Conservation (phyloP, 2,113 vertebrate genomes). For the Xiphophorus couchianus region DNA sequence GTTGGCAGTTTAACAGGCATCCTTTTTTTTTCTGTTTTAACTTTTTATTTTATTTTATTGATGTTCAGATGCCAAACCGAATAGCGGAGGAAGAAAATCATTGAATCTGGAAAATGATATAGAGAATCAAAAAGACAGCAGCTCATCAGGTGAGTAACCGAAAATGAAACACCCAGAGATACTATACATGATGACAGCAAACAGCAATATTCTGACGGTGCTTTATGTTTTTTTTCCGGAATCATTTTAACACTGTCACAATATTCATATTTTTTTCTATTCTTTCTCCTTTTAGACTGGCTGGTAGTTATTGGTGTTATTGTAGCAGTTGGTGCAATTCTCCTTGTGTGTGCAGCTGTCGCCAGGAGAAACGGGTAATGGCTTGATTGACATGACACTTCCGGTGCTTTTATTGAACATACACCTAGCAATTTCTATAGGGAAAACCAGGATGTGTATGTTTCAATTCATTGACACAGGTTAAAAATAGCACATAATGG, state of each 20-base stretch:
- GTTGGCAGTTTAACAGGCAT: background rate
- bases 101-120: rapidly evolving
- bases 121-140: rapidly evolving
- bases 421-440: too few relatives aligned
- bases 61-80: conserved; percentile 1
- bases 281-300: conserved; percentile 70
- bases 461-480: too few relatives aligned
- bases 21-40: background rate
- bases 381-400: background rate
- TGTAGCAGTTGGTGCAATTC: conserved; percentile 55
- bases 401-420: background rate
- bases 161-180: background rate
- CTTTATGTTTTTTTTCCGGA: background rate
- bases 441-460: too few relatives aligned
- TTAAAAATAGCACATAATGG: too few relatives aligned
- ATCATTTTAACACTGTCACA: background rate
- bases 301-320: conserved; percentile 68
- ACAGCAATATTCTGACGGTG: background rate
- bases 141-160: conserved; percentile 47
- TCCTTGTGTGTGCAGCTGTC: conserved; percentile 62
- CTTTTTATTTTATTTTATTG: background rate
- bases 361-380: conserved; percentile 74
- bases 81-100: background rate
- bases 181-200: background rate
- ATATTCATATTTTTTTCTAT: background rate